Conservation (phyloP, 2,113 vertebrate species). For the Morphnarchus princeps region DNA sequence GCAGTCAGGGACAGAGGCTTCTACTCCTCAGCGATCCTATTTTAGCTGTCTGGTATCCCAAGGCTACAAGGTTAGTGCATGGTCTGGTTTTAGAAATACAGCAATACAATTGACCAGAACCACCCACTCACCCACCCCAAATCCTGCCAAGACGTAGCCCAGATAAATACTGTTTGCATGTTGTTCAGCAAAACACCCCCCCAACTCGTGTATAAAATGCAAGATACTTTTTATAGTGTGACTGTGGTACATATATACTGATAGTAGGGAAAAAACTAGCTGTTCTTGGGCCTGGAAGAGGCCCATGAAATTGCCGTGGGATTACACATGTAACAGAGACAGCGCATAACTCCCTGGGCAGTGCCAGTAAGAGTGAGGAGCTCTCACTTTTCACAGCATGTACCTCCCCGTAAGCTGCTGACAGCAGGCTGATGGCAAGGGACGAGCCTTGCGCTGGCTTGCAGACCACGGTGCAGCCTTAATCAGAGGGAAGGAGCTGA, state of each 20-base stretch:
- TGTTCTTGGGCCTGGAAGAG: neutral
- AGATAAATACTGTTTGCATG: neutral
- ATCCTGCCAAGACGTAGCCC: rapidly evolving
- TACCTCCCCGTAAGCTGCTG: neutral
- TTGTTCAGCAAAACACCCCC: neutral
- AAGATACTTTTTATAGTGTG: neutral
- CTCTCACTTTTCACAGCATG: rapidly evolving
- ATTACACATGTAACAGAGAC: rapidly evolving
- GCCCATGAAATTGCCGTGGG: neutral
- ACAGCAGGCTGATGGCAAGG: neutral
- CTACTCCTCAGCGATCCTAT: neutral
- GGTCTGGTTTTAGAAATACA: neutral
- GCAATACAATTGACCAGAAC: neutral
- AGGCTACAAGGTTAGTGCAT: neutral
- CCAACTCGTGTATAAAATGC: rapidly evolving
- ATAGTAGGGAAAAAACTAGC: neutral
- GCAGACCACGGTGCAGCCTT: neutral
- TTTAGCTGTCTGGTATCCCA: neutral
- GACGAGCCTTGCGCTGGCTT: neutral
- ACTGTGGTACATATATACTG: rapidly evolving
- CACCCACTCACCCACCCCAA: neutral
- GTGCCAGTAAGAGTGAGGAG: neutral
- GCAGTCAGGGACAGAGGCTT: neutral
- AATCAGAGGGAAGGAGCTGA: neutral
- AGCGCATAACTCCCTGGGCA: neutral